A percentile compares a stretch with the other conserved stretches of the same genome.
These are phyloP conservation scores for Drosophila pullipes DNA, from an alignment of 2,888 invertebrate genomes.

Conservation along the genomic window DNA sequence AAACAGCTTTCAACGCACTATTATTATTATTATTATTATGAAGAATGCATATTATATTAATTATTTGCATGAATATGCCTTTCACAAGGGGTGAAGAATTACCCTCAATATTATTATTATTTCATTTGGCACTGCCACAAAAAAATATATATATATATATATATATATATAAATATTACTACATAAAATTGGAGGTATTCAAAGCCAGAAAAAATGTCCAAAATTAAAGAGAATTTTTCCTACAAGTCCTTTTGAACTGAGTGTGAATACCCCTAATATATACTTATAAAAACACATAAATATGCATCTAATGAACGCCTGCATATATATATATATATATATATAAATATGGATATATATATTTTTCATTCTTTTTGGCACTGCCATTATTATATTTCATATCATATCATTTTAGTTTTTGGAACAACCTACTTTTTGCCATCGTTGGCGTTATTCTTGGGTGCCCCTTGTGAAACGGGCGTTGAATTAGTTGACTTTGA, in stretches of 20 bases:
- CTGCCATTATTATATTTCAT: slow-evolving; percentile 43
- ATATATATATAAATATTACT: slow-evolving; percentile 9
- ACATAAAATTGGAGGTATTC: slow-evolving; percentile 2
- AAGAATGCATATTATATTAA: slow-evolving; percentile 30
- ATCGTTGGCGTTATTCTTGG: slow-evolving; percentile 28
- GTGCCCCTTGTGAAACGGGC: slow-evolving; percentile 51
- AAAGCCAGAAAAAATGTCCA: background rate
- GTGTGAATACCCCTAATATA: slow-evolving; percentile 11
- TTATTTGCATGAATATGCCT: slow-evolving; percentile 36
- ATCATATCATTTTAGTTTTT: slow-evolving; percentile 35
- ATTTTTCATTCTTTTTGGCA: slow-evolving; percentile 47
- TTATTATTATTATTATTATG: slow-evolving; percentile 34
- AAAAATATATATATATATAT: slow-evolving; percentile 9
- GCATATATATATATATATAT: background rate
- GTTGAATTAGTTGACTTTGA: slow-evolving; percentile 34
- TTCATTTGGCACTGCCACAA: slow-evolving; percentile 55
- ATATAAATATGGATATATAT: slow-evolving; percentile 10
- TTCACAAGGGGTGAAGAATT: slow-evolving; percentile 47
- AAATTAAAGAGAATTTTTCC: background rate
- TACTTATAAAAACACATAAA: background rate
- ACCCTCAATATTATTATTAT: slow-evolving; percentile 26
- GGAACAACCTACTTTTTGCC: background rate
- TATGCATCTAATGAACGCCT: slow-evolving; percentile 14
- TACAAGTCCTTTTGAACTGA: background rate
- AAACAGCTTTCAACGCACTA: slow-evolving; percentile 60